phyloP scores from a whole-genome alignment of 2,797 vertebrate genomes.

The Anguilla megastoma region DNA sequence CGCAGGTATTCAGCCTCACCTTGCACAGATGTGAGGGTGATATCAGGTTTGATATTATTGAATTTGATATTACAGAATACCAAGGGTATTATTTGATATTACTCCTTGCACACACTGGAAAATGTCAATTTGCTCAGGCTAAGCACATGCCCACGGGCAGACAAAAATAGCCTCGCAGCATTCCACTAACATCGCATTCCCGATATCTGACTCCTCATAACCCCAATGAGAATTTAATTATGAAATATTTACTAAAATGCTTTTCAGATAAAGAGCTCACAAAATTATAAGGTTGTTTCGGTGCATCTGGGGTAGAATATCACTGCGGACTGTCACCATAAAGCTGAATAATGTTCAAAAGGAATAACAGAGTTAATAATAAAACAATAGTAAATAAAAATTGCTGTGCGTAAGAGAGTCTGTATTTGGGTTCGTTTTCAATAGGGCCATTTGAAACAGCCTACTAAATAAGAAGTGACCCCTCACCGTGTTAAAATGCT shows the following conservation, averaged over 20 bases:
- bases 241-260: not conserved
- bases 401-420: not conserved
- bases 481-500: too few species aligned
- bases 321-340: not conserved
- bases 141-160: not conserved
- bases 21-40: not conserved
- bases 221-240: not conserved
- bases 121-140: constrained; percentile 1
- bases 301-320: not conserved
- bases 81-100: not conserved
- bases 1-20: not conserved
- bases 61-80: not conserved
- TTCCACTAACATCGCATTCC: not conserved
- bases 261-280: not conserved
- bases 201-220: not conserved
- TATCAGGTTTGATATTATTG: not conserved
- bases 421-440: not conserved
- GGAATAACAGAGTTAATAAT: not conserved
- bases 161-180: not conserved
- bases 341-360: not conserved
- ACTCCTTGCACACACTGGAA: not conserved
- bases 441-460: not conserved
- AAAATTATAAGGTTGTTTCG: not conserved
- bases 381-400: not conserved
- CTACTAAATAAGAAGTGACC: too few species aligned